These are phyloP conservation scores for Pelochelys cantorii DNA, from an alignment of 2,797 vertebrate genomes.

Conservation along the genomic window DNA sequence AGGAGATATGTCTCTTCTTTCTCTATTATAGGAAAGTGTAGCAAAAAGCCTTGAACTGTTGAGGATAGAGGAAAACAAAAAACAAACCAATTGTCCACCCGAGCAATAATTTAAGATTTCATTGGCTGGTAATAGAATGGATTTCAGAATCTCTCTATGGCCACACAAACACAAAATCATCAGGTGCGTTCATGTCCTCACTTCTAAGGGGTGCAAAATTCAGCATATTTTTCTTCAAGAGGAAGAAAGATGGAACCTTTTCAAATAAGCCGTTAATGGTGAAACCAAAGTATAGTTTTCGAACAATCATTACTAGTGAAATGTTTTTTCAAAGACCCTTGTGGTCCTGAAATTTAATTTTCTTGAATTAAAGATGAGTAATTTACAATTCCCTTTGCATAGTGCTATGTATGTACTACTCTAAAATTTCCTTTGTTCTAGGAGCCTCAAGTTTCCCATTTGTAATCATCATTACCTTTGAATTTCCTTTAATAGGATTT, in stretches of 20 bases:
- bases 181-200: neutral
- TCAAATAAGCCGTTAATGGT: neutral
- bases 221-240: neutral
- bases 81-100: neutral
- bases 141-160: neutral
- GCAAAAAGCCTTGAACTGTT: neutral
- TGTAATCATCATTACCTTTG: neutral
- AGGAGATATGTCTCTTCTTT: neutral
- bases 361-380: neutral
- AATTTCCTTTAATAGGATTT: neutral
- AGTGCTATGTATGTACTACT: neutral
- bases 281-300: neutral
- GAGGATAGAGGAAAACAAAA: neutral
- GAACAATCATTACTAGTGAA: neutral
- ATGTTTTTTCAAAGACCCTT: neutral
- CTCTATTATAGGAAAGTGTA: neutral
- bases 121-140: neutral
- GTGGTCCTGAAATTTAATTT: neutral
- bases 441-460: neutral
- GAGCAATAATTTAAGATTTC: neutral
- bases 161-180: neutral
- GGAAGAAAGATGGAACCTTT: neutral
- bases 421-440: neutral
- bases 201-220: neutral
- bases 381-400: neutral